phyloP scores from a whole-genome alignment of 2,888 invertebrate genomes.

The Apantesis nais region DNA sequence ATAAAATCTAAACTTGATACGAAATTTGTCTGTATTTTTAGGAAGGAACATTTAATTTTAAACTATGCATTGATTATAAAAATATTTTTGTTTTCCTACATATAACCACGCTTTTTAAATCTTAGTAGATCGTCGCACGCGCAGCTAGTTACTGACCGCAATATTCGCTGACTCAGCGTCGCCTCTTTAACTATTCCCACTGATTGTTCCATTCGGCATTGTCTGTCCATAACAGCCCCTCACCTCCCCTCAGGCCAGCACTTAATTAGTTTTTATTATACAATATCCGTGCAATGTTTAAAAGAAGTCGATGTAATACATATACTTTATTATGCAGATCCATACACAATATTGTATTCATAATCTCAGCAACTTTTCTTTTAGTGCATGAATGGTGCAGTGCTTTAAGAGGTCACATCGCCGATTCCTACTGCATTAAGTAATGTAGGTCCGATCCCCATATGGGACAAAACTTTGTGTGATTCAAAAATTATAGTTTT shows the following conservation, averaged over 20 bases:
- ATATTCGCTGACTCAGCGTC: constrained; percentile 81
- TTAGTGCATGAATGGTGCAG: not conserved
- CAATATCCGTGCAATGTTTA: constrained; percentile 67
- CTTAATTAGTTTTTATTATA: constrained; percentile 86
- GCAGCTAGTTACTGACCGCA: constrained; percentile 69
- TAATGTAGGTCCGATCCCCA: too few relatives aligned
- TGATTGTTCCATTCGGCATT: constrained; percentile 82
- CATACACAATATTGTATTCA: not conserved
- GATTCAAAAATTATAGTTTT: too few relatives aligned
- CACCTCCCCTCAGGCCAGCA: constrained; percentile 49
- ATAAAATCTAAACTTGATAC: not conserved
- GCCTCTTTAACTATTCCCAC: constrained; percentile 78
- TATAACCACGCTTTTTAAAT: constrained; percentile 21
- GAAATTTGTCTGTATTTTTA: not conserved
- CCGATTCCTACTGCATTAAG: too few relatives aligned
- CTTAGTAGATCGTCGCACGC: constrained; percentile 51
- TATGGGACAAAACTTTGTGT: too few relatives aligned
- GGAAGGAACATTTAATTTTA: not conserved
- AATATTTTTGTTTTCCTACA: constrained; percentile 14
- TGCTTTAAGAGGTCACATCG: too few relatives aligned
- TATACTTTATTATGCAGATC: not conserved
- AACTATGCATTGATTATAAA: not conserved
- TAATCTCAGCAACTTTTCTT: not conserved
- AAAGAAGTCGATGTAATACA: constrained; percentile 27
- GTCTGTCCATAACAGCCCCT: constrained; percentile 73